Percentiles rank a stretch among this genome's conserved stretches.
These are phyloP conservation scores for Hirudinaria manillensis DNA, from an alignment of 2,888 invertebrate species.

Conservation along the genomic window DNA sequence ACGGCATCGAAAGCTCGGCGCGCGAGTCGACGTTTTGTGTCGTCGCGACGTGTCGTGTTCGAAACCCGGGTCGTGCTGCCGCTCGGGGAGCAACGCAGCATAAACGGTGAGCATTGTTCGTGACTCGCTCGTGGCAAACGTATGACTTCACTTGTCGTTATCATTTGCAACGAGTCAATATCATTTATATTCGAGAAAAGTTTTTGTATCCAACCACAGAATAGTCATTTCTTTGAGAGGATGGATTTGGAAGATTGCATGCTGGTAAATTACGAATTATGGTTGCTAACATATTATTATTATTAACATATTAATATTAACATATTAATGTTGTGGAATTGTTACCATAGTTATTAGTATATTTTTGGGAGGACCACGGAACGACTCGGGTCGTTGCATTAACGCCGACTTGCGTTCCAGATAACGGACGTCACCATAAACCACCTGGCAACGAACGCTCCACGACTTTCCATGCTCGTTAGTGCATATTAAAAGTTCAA, in stretches of 20 bases:
- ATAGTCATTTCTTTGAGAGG: conserved; percentile 84
- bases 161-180: too few species aligned
- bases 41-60: too few species aligned
- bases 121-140: too few species aligned
- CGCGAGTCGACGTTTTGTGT: too few species aligned
- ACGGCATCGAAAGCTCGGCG: too few species aligned
- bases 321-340: neutral
- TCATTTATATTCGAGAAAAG: neutral
- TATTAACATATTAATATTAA: too few species aligned
- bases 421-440: conserved; percentile 91
- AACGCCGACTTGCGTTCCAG: conserved; percentile 40
- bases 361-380: too few species aligned
- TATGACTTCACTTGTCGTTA: too few species aligned
- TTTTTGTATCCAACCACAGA: conserved; percentile 60
- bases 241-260: conserved; percentile 98
- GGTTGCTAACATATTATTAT: neutral
- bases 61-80: too few species aligned
- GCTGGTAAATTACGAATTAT: conserved; percentile 55
- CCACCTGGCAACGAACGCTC: conserved; percentile 89
- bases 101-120: too few species aligned
- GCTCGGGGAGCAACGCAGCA: too few species aligned
- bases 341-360: neutral
- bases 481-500: conserved; percentile 48
- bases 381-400: too few species aligned
- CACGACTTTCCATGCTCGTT: conserved; percentile 86